Percentiles rank a stretch among this genome's conserved stretches.
phyloP scores from a whole-genome alignment of 2,113 vertebrate species.

The Erythrocercus mccallii region DNA sequence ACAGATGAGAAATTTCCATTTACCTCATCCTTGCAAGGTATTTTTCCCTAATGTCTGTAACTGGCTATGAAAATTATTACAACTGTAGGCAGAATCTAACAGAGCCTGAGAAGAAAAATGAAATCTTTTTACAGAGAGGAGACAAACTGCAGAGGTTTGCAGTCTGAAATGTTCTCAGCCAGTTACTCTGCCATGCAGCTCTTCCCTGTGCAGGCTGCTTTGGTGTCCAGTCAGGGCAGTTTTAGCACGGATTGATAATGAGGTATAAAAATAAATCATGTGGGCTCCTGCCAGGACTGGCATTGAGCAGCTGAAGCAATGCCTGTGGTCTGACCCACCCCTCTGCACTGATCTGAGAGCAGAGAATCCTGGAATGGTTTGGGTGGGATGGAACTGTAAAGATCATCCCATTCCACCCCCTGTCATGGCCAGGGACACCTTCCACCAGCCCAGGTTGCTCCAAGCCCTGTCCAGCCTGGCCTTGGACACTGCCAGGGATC shows the following conservation, averaged over 20 bases:
- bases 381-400: background rate
- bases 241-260: background rate
- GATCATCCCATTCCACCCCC: accelerated
- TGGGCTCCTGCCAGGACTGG: background rate
- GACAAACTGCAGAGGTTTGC: background rate
- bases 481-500: background rate
- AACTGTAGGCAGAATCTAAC: background rate
- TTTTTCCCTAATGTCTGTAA: background rate
- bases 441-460: accelerated
- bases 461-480: accelerated
- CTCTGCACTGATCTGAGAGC: background rate
- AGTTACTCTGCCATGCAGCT: background rate
- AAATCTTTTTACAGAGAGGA: background rate
- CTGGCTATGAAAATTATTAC: background rate
- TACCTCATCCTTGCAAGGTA: background rate
- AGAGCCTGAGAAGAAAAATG: background rate
- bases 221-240: background rate
- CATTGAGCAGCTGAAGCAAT: background rate
- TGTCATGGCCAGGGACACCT: background rate
- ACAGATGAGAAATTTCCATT: background rate
- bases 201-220: background rate
- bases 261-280: background rate
- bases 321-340: background rate
- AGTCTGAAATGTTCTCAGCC: background rate
- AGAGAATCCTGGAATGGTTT: background rate